Base-by-base conservation (phyloP, 1,140 invertebrate genomes). In the Homarus americanus region DNA sequence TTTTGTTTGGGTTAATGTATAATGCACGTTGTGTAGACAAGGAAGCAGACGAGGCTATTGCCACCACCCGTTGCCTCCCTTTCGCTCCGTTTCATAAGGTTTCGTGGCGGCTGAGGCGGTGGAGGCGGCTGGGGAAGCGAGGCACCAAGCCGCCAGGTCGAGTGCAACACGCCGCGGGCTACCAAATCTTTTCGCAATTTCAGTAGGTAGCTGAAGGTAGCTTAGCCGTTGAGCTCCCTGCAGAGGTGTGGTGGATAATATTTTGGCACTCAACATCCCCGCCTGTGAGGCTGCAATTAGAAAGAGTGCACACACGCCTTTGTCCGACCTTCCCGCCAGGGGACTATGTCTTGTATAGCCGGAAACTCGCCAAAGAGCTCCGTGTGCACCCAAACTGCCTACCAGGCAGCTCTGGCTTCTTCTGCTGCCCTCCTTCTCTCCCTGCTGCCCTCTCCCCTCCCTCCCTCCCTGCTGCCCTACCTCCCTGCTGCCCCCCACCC, bases 11-110 rank as follows among this genome's bases (percentile, higher is more conserved):
- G 79, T 82, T 82, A 82, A 82, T 82, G 79, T 82, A 82, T 82
- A 82, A 82, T 82, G 79, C 79, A 82, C 79, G 79, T 82, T 82
- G 53, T 82, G 79, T 82, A 63, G 79, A 82, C 79, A 82, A 82
- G 79, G 79, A 82, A 82, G 79, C 49, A 82, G 79, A 82, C 79
- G 79, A 36, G 32, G 49, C 41, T 36, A 63, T 49, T 82, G 79
- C 79, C 79, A 63, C 79, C 79, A 82, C 79, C 49, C 79, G 79
- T 63, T 82, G 79, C 49, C 44, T 80, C 44, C 78, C 79, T 82
- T 82, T 82, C 79, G 79, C 58, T 63, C 28, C 49, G 79, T 82
- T 82, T 63, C 79, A 82, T 32, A 82, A 82, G 79, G 32, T 63
- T 82, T 82, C 79, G 79, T 82, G 79, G 79, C 28, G 79, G 40